Base-by-base conservation (phyloP, 92 coral and sea anemone genomes). In the Bergia sp. region DNA sequence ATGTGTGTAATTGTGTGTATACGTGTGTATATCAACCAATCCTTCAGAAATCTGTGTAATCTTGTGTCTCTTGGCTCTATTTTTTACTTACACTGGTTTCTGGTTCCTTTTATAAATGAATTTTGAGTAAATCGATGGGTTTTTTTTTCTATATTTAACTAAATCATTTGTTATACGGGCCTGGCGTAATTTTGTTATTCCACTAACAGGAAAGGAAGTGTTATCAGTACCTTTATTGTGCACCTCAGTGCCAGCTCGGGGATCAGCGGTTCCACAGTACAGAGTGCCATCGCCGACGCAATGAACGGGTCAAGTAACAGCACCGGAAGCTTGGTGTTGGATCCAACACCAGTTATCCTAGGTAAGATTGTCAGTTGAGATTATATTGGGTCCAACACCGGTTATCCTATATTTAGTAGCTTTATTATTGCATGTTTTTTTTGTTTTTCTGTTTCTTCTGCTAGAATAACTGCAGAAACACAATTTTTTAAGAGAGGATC, bases 261-360 rank as follows among this genome's bases (percentile, higher is more conserved):
- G 65, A 49, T 72, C 87, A 47, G 66, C 66, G 87, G 87, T 84
- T 84, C 79, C 5, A 84, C 78, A 23, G 69, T 71, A 45, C 69
- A 84, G n/a, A 71, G 67, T 67, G 42, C 37, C 15, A 0, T 61
- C 57, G 11, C 45, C 9, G 15, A 50, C 66, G 55, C 7, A 16
- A 37, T 82, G 21, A 38, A 82, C 58, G 58, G 76, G 15, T 39
- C 86, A 1, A 82, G 37, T 65, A 67, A 6, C 53, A 82, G 37
- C 40, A 6, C 37, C 2, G 55, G 58, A 12, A 36, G 38, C 38
- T 49, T 84, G 38, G 40, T 75, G 21, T 64, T 45, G 64, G 44
- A 38, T 18, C 41, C 87, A 12, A 84, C 67, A 9, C 29, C 79
- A 11, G 39, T 65, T 29, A 57, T 45, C 50, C 0, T n/a, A 9